Percentiles rank a stretch among this genome's conserved stretches.
These are phyloP conservation scores for Pecten maximus DNA, from an alignment of 2,888 invertebrate species.

Conservation along the genomic window DNA sequence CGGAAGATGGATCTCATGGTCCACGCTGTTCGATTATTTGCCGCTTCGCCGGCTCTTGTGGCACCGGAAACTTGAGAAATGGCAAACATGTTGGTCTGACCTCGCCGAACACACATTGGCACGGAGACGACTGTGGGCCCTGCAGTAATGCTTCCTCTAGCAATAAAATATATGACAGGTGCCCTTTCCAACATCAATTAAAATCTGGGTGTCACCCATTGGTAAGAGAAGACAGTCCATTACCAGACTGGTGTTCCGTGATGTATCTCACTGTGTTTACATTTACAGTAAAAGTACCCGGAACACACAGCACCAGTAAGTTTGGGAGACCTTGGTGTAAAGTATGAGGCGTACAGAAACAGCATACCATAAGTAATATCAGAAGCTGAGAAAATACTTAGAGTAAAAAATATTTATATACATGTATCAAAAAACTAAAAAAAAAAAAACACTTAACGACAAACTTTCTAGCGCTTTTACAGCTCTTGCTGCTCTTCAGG, in stretches of 20 bases:
- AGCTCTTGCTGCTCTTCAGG: too few species aligned
- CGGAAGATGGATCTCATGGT: neutral
- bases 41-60: neutral
- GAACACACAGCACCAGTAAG: neutral
- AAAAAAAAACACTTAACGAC: too few species aligned
- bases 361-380: too few species aligned
- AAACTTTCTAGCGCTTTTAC: too few species aligned
- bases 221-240: neutral
- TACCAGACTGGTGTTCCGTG: neutral
- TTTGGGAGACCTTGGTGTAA: too few species aligned
- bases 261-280: neutral
- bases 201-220: neutral
- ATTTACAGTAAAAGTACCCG: neutral
- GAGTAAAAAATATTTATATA: too few species aligned
- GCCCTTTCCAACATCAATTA: neutral
- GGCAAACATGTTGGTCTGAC: conserved; percentile 3
- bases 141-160: neutral
- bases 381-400: too few species aligned
- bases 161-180: neutral
- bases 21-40: neutral
- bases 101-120: neutral
- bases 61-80: conserved; percentile 28
- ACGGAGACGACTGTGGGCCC: neutral
- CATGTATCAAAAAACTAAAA: too few species aligned
- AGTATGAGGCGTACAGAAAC: too few species aligned